Evolutionary conservation across 2,113 vertebrate species (phyloP).

Genomic region (Pseudopodoces humilis): DNA sequence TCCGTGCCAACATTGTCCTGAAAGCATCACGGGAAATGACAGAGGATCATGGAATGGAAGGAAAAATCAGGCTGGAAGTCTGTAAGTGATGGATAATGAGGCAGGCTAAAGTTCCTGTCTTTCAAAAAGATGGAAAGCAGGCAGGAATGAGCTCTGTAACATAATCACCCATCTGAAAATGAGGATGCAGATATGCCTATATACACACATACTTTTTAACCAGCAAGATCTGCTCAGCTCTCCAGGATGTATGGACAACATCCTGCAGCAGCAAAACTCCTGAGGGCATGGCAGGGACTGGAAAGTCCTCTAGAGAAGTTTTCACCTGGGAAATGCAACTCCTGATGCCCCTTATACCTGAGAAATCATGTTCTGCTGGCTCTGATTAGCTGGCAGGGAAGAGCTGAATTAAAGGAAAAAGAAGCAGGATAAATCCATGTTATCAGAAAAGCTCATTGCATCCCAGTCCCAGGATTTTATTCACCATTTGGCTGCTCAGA

Average conservation of each 20-base stretch:
- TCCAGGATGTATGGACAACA: background rate
- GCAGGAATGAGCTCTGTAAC: background rate
- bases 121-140: background rate
- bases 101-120: background rate
- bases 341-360: background rate
- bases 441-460: background rate
- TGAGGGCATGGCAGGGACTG: background rate
- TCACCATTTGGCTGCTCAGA: background rate
- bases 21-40: background rate
- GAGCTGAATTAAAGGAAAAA: slow-evolving; percentile 2
- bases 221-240: background rate
- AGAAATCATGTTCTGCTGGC: background rate
- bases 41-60: background rate
- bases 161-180: background rate
- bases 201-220: background rate
- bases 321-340: background rate
- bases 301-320: background rate
- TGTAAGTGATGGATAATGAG: background rate
- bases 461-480: background rate
- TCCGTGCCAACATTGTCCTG: background rate
- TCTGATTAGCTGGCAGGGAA: background rate
- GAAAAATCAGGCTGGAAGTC: background rate
- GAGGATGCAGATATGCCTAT: background rate
- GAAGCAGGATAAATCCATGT: background rate
- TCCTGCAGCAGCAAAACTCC: background rate